Evolutionary conservation across 2,888 invertebrate genomes (phyloP).

Genomic region (Heteromyza rotundicornis): DNA sequence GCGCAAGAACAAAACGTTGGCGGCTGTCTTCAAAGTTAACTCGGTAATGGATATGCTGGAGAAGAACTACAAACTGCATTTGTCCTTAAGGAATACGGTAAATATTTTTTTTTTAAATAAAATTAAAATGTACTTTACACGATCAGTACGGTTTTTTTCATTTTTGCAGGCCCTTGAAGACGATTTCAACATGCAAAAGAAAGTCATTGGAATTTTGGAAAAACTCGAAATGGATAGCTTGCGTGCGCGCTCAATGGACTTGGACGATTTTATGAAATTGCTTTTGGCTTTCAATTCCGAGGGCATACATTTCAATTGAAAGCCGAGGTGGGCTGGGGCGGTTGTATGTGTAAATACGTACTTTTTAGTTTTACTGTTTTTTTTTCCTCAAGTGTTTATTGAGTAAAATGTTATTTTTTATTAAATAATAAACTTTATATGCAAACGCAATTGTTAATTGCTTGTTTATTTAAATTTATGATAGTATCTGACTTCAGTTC

Average conservation of each 20-base stretch:
- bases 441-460: too few species aligned
- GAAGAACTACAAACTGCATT: conserved; percentile 89
- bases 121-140: too few species aligned
- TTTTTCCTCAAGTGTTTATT: too few species aligned
- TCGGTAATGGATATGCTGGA: conserved; percentile 84
- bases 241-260: conserved; percentile 92
- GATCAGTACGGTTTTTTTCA: too few species aligned
- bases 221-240: conserved; percentile 74
- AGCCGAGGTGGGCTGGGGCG: too few species aligned
- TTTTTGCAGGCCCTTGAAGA: conserved; percentile 76
- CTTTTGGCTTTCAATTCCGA: conserved; percentile 87
- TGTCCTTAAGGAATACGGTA: conserved; percentile 84
- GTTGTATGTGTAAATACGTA: too few species aligned
- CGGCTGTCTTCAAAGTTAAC: conserved; percentile 86
- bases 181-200: conserved; percentile 82
- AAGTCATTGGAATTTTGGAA: conserved; percentile 76
- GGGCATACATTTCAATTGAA: conserved; percentile 83
- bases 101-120: conserved; percentile 31
- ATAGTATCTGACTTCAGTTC: too few species aligned
- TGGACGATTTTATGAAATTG: conserved; percentile 91
- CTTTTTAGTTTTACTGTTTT: too few species aligned
- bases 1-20: conserved; percentile 95
- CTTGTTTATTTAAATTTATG: too few species aligned
- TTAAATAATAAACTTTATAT: too few species aligned
- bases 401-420: too few species aligned